These are phyloP conservation scores for Drosophila bocki DNA, from an alignment of 1,140 invertebrate species.

Conservation along the genomic window DNA sequence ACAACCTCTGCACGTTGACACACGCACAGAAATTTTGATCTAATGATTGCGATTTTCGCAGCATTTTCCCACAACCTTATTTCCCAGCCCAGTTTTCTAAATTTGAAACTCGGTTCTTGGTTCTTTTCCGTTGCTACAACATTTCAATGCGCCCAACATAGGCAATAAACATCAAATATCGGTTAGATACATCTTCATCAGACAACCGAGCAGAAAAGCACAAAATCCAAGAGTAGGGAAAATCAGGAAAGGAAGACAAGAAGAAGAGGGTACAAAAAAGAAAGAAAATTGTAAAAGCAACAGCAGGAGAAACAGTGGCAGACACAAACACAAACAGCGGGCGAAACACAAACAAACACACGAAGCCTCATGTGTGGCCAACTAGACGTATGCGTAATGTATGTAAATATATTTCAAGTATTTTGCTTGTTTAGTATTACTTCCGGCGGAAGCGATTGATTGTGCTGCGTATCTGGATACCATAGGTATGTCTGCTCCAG, in stretches of 20 bases:
- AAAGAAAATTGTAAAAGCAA: conserved; percentile 18
- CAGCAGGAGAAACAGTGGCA: conserved; percentile 31
- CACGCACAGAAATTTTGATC: conserved; percentile 48
- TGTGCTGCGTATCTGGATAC: conserved; percentile 59
- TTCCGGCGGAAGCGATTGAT: conserved; percentile 81
- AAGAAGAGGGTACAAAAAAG: not conserved
- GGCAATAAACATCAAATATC: conserved; percentile 82
- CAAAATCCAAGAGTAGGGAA: conserved; percentile 12
- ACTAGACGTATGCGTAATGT: conserved; percentile 80
- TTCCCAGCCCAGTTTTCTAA: conserved; percentile 18
- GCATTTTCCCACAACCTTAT: conserved; percentile 30
- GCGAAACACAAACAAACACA: conserved; percentile 5
- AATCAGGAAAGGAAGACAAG: not conserved
- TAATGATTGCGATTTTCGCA: conserved; percentile 58
- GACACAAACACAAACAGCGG: conserved; percentile 36
- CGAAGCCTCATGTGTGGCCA: conserved; percentile 37
- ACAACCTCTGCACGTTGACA: conserved; percentile 16
- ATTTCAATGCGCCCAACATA: conserved; percentile 71
- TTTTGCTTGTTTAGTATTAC: conserved; percentile 80
- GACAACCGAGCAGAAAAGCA: conserved; percentile 43
- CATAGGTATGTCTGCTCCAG: conserved; percentile 32
- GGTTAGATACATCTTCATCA: conserved; percentile 83
- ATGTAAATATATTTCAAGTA: conserved; percentile 83
- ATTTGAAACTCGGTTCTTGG: conserved; percentile 11
- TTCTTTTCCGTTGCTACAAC: conserved; percentile 32